Evolutionary conservation across 2,113 vertebrate species (phyloP).

Genomic region (Thamnophis sirtalis): DNA sequence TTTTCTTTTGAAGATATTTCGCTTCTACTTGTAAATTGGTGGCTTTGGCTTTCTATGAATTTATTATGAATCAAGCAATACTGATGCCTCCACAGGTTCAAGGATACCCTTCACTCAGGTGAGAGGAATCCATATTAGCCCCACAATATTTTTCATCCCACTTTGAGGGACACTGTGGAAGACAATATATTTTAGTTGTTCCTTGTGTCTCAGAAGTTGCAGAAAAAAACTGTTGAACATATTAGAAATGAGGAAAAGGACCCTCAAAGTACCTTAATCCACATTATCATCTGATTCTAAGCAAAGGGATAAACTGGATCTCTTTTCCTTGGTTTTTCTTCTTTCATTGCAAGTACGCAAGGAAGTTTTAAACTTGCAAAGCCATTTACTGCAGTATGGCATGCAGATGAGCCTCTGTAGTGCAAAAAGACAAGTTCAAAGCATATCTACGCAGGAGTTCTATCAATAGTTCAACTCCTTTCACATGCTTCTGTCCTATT

Average conservation of each 20-base stretch:
- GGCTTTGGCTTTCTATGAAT: neutral
- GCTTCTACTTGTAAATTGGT: neutral
- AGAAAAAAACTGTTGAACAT: neutral
- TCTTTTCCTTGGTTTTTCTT: neutral
- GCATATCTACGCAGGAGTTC: neutral
- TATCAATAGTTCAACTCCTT: neutral
- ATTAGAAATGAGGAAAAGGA: neutral
- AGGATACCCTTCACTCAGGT: neutral
- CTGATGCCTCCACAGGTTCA: no score
- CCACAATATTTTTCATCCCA: neutral
- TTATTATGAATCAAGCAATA: neutral
- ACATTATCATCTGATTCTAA: neutral
- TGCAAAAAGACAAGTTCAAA: neutral
- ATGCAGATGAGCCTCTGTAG: neutral
- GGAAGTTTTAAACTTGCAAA: neutral
- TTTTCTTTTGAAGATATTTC: no score
- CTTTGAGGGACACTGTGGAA: neutral
- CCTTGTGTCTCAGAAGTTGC: neutral
- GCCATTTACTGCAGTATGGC: neutral
- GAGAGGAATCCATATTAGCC: neutral
- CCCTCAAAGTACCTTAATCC: slow-evolving; percentile 3
- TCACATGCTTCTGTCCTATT: neutral
- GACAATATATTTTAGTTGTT: neutral
- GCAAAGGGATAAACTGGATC: neutral
- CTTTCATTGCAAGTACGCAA: neutral